Conservation (phyloP, 2,797 vertebrate species). For the Sebastes flavidus region DNA sequence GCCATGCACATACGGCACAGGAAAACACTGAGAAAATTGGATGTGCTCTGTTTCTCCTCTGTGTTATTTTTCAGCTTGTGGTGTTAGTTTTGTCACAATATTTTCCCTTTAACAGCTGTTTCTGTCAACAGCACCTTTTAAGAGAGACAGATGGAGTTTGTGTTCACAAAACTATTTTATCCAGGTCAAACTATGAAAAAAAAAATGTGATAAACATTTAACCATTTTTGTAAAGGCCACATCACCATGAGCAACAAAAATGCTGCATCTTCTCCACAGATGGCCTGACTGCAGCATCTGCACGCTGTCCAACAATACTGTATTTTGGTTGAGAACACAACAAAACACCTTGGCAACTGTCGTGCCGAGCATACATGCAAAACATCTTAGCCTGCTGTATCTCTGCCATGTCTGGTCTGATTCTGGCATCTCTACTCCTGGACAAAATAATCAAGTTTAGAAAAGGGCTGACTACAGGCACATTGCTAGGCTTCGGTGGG, state of each 20-base stretch:
- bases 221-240: background rate
- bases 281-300: background rate
- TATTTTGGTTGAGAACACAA: background rate
- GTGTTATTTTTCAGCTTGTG: background rate
- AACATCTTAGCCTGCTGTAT: background rate
- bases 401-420: background rate
- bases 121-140: background rate
- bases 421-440: background rate
- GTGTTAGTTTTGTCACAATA: background rate
- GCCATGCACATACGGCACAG: background rate
- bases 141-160: background rate
- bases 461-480: background rate
- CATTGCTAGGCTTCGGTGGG: background rate
- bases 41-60: background rate
- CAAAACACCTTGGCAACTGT: background rate
- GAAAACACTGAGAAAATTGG: background rate
- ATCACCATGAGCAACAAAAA: background rate
- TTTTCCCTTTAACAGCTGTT: background rate
- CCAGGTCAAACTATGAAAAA: background rate
- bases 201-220: background rate
- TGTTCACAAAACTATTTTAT: background rate
- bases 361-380: background rate
- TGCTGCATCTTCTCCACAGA: background rate
- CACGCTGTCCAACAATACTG: background rate
- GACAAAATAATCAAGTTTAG: conserved; percentile 9